Evolutionary conservation across 2,888 invertebrate species (phyloP).

Genomic region (Thecophora atra): DNA sequence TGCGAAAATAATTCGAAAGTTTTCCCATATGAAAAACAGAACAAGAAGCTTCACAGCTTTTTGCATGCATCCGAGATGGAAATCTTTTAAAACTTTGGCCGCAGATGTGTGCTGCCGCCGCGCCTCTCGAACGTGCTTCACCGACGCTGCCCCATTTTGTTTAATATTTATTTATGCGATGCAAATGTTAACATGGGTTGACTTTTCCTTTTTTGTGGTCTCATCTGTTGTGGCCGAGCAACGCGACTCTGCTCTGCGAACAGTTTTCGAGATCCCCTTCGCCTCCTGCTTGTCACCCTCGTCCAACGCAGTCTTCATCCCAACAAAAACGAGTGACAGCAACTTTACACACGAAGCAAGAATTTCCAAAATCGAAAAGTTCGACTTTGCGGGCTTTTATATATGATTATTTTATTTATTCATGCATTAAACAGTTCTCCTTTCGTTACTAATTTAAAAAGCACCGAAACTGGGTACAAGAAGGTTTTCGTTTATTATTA

Average conservation of each 20-base stretch:
- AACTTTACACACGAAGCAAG: no score
- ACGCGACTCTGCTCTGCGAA: neutral
- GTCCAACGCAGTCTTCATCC: no score
- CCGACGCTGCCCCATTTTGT: conserved; percentile 33
- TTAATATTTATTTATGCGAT: conserved; percentile 55
- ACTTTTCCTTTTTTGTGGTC: neutral
- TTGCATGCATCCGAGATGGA: conserved; percentile 42
- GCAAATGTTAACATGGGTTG: conserved; percentile 49
- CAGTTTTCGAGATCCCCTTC: no score
- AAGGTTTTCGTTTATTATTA: no score
- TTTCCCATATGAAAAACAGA: conserved; percentile 9
- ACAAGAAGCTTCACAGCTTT: conserved; percentile 9
- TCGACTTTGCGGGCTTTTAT: no score
- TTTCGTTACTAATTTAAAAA: no score
- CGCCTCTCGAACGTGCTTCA: neutral
- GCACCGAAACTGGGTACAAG: no score
- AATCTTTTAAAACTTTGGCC: conserved; percentile 58
- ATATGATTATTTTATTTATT: no score
- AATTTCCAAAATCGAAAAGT: no score
- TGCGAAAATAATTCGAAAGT: neutral
- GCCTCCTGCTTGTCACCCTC: no score
- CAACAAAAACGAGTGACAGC: no score
- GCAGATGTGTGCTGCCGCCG: conserved; percentile 25
- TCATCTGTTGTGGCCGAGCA: neutral
- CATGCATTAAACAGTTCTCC: no score